These are phyloP conservation scores for Gambelia wislizenii DNA, from an alignment of 2,797 vertebrate genomes.

Conservation along the genomic window DNA sequence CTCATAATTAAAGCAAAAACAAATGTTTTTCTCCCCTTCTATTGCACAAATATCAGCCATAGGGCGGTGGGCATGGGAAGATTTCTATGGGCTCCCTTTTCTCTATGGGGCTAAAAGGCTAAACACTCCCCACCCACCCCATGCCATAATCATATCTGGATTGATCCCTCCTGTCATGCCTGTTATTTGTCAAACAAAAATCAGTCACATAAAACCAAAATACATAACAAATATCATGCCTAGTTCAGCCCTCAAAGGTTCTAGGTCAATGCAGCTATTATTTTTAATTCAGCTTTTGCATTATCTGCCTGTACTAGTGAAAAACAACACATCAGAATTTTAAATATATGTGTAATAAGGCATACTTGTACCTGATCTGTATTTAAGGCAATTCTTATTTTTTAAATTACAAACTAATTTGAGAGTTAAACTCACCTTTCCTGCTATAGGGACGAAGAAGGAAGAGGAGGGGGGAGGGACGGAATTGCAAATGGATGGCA, in stretches of 20 bases:
- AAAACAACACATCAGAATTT: neutral
- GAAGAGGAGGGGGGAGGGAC: too few relatives aligned
- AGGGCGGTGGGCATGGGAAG: too few relatives aligned
- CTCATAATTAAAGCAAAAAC: neutral
- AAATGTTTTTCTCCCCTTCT: neutral
- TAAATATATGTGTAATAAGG: neutral
- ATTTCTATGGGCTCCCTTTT: neutral
- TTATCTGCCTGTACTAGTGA: neutral
- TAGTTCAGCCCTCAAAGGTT: neutral
- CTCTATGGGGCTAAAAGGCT: neutral
- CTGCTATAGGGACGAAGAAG: neutral
- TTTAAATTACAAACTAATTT: neutral
- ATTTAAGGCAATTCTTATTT: neutral
- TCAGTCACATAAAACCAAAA: neutral
- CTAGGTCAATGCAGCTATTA: neutral
- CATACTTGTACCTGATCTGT: neutral
- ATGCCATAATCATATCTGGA: neutral
- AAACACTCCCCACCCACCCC: too few relatives aligned
- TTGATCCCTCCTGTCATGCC: neutral
- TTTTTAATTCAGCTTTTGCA: neutral
- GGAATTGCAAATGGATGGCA: too few relatives aligned
- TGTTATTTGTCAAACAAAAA: neutral
- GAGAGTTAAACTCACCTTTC: too few relatives aligned
- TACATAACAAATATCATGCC: neutral
- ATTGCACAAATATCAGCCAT: neutral